Evolutionary conservation across 2,888 invertebrate genomes (phyloP).

Genomic region (Hermaeophaga mercurialis): DNA sequence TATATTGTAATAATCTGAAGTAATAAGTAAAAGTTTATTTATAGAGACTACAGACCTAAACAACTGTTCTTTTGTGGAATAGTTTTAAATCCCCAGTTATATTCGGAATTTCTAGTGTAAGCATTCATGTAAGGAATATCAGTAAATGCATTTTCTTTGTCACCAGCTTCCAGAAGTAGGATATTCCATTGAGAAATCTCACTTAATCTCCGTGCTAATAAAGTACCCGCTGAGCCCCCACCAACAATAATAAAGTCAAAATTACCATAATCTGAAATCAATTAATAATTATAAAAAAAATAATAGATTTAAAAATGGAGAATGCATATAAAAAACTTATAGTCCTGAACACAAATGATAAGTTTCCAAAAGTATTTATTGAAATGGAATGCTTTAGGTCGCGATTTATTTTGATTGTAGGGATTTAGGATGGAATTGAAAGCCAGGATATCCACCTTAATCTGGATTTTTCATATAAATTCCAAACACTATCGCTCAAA

Average conservation of each 20-base stretch:
- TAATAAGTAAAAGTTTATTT: too few species aligned
- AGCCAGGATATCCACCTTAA: too few species aligned
- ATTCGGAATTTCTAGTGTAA: slow-evolving; percentile 19
- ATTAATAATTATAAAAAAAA: neutral
- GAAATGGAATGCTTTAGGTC: too few species aligned
- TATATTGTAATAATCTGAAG: too few species aligned
- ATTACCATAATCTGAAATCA: slow-evolving; percentile 33
- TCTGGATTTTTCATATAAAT: too few species aligned
- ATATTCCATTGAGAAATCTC: slow-evolving; percentile 37
- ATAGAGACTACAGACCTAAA: slow-evolving; percentile 16
- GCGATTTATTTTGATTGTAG: too few species aligned
- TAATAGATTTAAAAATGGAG: neutral
- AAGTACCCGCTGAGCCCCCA: slow-evolving; percentile 37
- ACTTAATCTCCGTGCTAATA: slow-evolving; percentile 36
- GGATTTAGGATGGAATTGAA: too few species aligned
- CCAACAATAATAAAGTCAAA: slow-evolving; percentile 40
- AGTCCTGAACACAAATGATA: too few species aligned
- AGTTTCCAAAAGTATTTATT: too few species aligned
- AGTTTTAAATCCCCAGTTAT: slow-evolving; percentile 36
- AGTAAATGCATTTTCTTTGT: slow-evolving; percentile 32
- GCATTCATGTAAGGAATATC: slow-evolving; percentile 32
- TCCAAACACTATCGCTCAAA: too few species aligned
- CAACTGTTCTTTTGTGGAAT: slow-evolving; percentile 35
- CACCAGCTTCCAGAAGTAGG: slow-evolving; percentile 40
- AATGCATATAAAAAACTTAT: neutral